Conservation (phyloP, 2,113 vertebrate genomes). For the Platichthys flesus region DNA sequence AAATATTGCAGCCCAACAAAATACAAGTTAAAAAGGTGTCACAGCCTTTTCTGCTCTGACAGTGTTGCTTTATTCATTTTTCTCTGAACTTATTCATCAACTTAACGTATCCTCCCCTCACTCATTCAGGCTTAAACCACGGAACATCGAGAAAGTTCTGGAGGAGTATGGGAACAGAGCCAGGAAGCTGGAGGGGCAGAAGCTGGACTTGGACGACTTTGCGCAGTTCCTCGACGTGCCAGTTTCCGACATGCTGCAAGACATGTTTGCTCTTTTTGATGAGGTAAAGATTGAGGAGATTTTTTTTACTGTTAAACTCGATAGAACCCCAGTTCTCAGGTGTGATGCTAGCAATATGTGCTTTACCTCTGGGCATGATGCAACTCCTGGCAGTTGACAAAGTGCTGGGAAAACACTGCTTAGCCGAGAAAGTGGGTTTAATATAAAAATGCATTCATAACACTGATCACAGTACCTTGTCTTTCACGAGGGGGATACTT, state of each 20-base stretch:
- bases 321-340: neutral
- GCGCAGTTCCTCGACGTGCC: constrained; percentile 87
- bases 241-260: constrained; percentile 85
- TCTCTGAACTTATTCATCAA: neutral
- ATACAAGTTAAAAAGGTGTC: too few relatives aligned
- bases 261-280: constrained; percentile 92
- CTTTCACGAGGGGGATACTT: neutral
- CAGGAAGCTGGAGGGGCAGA: constrained; percentile 79
- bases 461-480: neutral
- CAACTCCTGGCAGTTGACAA: neutral
- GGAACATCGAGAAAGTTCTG: constrained; percentile 87
- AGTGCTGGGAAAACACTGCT: constrained; percentile 15
- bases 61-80: neutral
- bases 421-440: neutral
- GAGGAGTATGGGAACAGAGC: constrained; percentile 84
- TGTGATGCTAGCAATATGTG: neutral
- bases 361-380: neutral
- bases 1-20: too few relatives aligned
- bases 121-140: constrained; percentile 86
- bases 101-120: neutral
- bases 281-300: constrained; percentile 83
- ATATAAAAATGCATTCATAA: neutral
- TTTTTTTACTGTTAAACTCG: neutral
- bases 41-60: neutral
- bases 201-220: constrained; percentile 83